Base-by-base conservation (phyloP, 2,797 vertebrate genomes). In the Salarias fasciatus region DNA sequence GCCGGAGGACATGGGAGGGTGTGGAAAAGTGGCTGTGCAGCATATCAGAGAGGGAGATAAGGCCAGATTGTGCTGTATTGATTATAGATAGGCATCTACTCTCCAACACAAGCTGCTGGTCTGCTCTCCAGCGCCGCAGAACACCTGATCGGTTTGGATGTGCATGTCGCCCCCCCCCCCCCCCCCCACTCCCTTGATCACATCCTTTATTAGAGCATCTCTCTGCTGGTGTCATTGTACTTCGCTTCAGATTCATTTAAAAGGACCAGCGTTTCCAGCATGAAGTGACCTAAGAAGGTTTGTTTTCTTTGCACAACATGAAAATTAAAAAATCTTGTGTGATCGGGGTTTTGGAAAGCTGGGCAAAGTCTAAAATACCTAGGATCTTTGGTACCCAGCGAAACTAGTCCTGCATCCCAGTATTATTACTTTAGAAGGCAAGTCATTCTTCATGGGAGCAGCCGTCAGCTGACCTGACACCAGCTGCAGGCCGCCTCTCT, bases 71-170 rank as follows among this genome's bases (percentile, higher is more conserved):
- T 81, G 76, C 59, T 43, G 83, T 90, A 90, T 90, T 72, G 89
- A 91, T 91, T 89, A 70, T 75, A 89, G 89, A 90, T 90, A 88
- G 79, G 62, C 75, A 90, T 89, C 89, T 90, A 68, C 80, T 83
- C 77, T 80, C 79, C 63, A 78, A 84, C 83, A 77, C 69, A 77
- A 78, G 80, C 81, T 63, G 80, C 79, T 40, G 58, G 63, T 75
- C 69, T 43, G 73, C 65, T 79, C 73, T 79, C 44, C 5, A 72
- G 71, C 43, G 49, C 73, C 8, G 46, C 44, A 66, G 58, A 73
- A 77, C 72, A 48, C 75, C 68, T 62, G 80, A 80, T 75, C 55
- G 67, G 66, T 71, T 67, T 68, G 78, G 75, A 74, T 9, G 63
- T 53, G 61, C 77, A 57, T 64, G 77, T 50, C 67, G 54, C 40